Conservation (phyloP, 37 sponge, comb jelly and placozoan genomes). For the Hormiphora californensis region DNA sequence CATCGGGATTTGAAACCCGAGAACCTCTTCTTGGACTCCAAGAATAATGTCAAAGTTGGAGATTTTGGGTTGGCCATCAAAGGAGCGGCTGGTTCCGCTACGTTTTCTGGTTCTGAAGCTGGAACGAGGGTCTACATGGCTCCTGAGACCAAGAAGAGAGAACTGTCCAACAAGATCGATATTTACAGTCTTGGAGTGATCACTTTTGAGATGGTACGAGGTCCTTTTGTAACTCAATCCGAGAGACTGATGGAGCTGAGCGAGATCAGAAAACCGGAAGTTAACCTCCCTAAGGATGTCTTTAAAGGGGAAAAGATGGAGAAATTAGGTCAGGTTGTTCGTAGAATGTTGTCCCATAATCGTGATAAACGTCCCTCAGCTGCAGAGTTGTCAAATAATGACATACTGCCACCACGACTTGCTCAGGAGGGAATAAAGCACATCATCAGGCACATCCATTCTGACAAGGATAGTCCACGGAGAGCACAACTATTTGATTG, state of each 20-base stretch:
- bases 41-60: conserved; percentile 86
- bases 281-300: background rate
- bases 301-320: background rate
- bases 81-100: background rate
- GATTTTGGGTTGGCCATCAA: conserved; percentile 93
- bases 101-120: background rate
- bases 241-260: conserved; percentile 69
- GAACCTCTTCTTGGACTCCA: conserved; percentile 88
- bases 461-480: background rate
- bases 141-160: background rate
- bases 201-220: conserved; percentile 90
- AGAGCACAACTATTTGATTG: conserved; percentile 4
- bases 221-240: conserved; percentile 67
- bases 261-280: conserved; percentile 42
- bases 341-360: conserved; percentile 28
- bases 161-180: conserved; percentile 75
- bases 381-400: conserved; percentile 4
- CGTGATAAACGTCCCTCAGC: background rate
- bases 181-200: conserved; percentile 96
- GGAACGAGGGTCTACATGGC: conserved; percentile 40
- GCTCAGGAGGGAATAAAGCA: conserved; percentile 24
- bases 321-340: background rate
- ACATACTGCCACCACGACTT: conserved; percentile 1
- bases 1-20: conserved; percentile 95
- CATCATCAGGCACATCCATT: conserved; percentile 7